These are phyloP conservation scores for Molossus molossus DNA, from an alignment of 2,797 vertebrate species.

Conservation along the genomic window DNA sequence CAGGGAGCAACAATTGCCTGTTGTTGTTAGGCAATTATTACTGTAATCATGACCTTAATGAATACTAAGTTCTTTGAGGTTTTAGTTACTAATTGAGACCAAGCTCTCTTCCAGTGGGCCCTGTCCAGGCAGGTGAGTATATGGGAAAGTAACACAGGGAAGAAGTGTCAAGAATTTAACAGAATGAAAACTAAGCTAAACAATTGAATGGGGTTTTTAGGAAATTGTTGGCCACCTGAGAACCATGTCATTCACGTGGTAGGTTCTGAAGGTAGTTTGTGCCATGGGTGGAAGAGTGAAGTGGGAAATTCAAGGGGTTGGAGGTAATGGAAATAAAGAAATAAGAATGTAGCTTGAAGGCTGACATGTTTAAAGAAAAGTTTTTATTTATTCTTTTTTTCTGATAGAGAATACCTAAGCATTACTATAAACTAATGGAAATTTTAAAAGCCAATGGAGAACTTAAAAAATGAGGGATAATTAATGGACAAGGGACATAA, in stretches of 20 bases:
- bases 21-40: not conserved
- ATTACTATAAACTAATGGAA: not conserved
- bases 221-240: not conserved
- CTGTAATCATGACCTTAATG: not conserved
- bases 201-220: not conserved
- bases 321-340: not conserved
- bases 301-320: not conserved
- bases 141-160: not conserved
- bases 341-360: not conserved
- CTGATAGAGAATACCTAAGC: not conserved
- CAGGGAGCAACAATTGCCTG: not conserved
- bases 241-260: not conserved
- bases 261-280: not conserved
- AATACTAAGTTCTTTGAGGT: not conserved
- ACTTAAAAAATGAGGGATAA: not conserved
- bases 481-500: not conserved
- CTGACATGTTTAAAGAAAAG: not conserved
- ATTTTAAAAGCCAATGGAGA: not conserved
- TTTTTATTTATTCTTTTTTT: slow-evolving; percentile 8
- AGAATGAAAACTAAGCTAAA: not conserved
- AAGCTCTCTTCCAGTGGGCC: not conserved
- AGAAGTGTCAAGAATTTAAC: not conserved
- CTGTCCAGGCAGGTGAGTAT: not conserved
- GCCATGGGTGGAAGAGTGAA: not conserved
- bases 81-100: not conserved